Base-by-base conservation (phyloP, 2,797 vertebrate genomes). In the Anguilla marmorata region DNA sequence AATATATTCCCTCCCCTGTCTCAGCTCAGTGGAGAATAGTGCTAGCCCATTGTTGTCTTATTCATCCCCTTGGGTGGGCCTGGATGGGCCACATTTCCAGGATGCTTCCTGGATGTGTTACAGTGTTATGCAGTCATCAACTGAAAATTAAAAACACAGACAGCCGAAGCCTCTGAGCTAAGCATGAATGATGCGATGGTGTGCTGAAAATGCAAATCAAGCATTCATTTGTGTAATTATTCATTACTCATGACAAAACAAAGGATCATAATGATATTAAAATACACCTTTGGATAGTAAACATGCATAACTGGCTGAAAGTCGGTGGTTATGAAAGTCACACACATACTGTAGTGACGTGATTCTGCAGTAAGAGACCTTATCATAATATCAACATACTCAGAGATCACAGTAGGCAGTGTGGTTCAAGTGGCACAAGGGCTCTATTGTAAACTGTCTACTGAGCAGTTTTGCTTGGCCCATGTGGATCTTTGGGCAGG, bases 21-120 rank as follows among this genome's bases (percentile, higher is more conserved):
- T 72, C 85, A 92, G 87, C 69, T 48, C 41, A 54, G 56, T 30
- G 80, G 24, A 83, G 86, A 87, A 87, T 85, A 85, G 85, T 87
- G 52, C 37, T 72, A 63, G 69, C 60, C 80, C 86, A 41, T 80
- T 5, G 60, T 45, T 48, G 60, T 74, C 91, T 92, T 92, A 92
- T 90, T 93, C 91, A 91, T 92, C 92, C 79, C 89, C 89, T 90
- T 93, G 93, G 93, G 94, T 94, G 94, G 94, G 89, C 93, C 14
- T 87, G 80, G 66, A 82, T 2, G 1, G 0, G 24, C 84, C 86
- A 85, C 89, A 88, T 89, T 87, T 87, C 87, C 90, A 90, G 89
- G 88, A 87, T 85, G 85, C 85, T 89, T 82, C 72, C 86, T 84
- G 91, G 88, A 90, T 87, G 79, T 0, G 63, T 87, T 89, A 58